Evolutionary conservation across 2,113 vertebrate species (phyloP), one percentile per base, ranked within the genome.

Genomic region (Pandion haliaetus): DNA sequence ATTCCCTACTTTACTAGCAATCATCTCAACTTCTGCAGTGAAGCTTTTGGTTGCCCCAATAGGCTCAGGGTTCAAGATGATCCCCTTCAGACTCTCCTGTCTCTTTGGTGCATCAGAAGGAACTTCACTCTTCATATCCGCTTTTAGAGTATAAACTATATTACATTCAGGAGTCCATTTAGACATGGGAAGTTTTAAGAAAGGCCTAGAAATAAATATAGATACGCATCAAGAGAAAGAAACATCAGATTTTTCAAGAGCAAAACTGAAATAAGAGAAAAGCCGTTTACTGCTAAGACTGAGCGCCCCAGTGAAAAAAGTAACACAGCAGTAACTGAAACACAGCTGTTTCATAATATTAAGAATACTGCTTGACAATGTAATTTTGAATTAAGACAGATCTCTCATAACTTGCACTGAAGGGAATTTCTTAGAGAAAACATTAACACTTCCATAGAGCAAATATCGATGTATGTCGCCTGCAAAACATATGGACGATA

Each of bases 91-190:
- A 97, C 98, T 98, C 97, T 99, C 99, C 98, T 99, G 99, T 99
- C 98, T 99, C 97, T 99, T 99, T 97, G 99, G 98, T 93, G 98
- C 98, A 97, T 99, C 99, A 98, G 99, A 98, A 91, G 99, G 97
- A 98, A 99, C 98, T 98, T 99, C 99, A 98, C 99, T 99, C 99
- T 99, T 99, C 99, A 99, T 99, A 98, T 98, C 98, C 99, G 98
- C 99, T 98, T 98, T 92, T 97, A 98, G 92, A 86, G 97, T 97
- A 95, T 96, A 98, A 74, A 97, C 88, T 96, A 97, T 96, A 93
- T 97, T 95, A 97, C 97, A 98, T 97, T 97, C 98, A 98, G 96
- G 98, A 98, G 95, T 98, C 98, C 98, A 98, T 98, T 97, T 96
- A 98, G 97, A 98, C 98, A 98, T 98, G 98, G 94, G 96, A 98